Percentiles rank a stretch among this genome's conserved stretches.
Conservation (phyloP, 2,888 invertebrate species). For the Nezara viridula region DNA sequence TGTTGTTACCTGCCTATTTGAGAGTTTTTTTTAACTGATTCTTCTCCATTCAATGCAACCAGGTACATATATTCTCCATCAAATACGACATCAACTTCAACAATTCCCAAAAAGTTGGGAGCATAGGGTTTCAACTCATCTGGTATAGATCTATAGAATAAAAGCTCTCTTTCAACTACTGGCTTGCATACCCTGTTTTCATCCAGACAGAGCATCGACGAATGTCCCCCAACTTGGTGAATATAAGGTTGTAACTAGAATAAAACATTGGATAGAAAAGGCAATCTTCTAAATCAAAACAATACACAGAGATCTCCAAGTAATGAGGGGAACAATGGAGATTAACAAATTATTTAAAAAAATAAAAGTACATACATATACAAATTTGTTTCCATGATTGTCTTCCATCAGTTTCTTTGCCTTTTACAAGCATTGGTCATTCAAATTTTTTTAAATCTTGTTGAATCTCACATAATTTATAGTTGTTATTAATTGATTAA, state of each 20-base stretch:
- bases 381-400: constrained; percentile 59
- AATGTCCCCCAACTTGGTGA: constrained; percentile 74
- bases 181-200: constrained; percentile 73
- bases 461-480: constrained; percentile 3
- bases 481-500: constrained; percentile 9
- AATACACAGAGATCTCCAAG: neutral
- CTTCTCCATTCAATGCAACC: constrained; percentile 67
- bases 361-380: constrained; percentile 54
- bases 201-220: constrained; percentile 72
- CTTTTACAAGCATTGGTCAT: neutral
- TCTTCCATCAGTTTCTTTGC: constrained; percentile 57
- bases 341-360: neutral
- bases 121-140: constrained; percentile 71
- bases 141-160: constrained; percentile 74
- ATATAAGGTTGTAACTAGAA: constrained; percentile 71
- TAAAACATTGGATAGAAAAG: constrained; percentile 20
- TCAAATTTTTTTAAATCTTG: neutral
- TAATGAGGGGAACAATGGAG: no score
- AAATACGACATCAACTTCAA: constrained; percentile 70
- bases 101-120: constrained; percentile 72
- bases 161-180: constrained; percentile 71
- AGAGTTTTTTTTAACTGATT: constrained; percentile 4
- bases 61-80: constrained; percentile 71
- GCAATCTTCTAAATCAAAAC: neutral
- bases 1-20: constrained; percentile 50